phyloP scores from a whole-genome alignment of 2,113 vertebrate genomes.

The Calyptomena viridis region DNA sequence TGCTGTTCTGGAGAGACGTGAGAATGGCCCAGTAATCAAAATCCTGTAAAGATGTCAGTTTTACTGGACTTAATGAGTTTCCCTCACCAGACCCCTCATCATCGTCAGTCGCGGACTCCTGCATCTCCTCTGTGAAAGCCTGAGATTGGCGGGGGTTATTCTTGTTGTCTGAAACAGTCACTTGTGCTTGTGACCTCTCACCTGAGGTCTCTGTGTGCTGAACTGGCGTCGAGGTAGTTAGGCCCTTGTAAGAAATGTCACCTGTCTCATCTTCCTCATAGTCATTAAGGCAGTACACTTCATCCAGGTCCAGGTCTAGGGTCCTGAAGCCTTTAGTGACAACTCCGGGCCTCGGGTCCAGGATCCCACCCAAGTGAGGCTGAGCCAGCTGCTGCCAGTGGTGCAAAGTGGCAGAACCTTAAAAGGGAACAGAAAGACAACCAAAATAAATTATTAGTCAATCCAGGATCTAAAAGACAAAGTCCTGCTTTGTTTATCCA shows the following conservation, averaged over 20 bases:
- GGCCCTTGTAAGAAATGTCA: slow-evolving; percentile 80
- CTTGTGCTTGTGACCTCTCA: slow-evolving; percentile 79
- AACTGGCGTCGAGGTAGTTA: slow-evolving; percentile 83
- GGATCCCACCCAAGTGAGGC: slow-evolving; percentile 92
- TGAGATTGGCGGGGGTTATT: slow-evolving; percentile 78
- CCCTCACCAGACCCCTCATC: slow-evolving; percentile 96
- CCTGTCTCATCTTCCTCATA: slow-evolving; percentile 94
- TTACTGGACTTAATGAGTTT: slow-evolving; percentile 80
- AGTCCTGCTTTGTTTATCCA: background rate
- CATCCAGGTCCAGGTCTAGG: slow-evolving; percentile 86
- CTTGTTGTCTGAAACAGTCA: slow-evolving; percentile 83
- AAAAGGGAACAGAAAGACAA: slow-evolving; percentile 41
- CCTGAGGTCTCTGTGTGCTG: slow-evolving; percentile 82
- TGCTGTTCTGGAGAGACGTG: slow-evolving; percentile 74
- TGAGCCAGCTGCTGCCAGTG: slow-evolving; percentile 98
- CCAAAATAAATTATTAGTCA: background rate
- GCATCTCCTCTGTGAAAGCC: slow-evolving; percentile 84
- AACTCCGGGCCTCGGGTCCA: slow-evolving; percentile 92
- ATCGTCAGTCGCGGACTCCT: slow-evolving; percentile 76
- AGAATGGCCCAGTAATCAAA: slow-evolving; percentile 77
- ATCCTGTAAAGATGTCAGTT: slow-evolving; percentile 74
- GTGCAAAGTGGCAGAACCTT: slow-evolving; percentile 96
- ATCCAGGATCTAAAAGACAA: background rate
- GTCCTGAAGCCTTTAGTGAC: slow-evolving; percentile 96
- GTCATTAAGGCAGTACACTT: slow-evolving; percentile 94